Percentiles rank a stretch among this genome's conserved stretches.
These are phyloP conservation scores for Lepidotrigona ventralis DNA, from an alignment of 1,140 invertebrate genomes.

Conservation along the genomic window DNA sequence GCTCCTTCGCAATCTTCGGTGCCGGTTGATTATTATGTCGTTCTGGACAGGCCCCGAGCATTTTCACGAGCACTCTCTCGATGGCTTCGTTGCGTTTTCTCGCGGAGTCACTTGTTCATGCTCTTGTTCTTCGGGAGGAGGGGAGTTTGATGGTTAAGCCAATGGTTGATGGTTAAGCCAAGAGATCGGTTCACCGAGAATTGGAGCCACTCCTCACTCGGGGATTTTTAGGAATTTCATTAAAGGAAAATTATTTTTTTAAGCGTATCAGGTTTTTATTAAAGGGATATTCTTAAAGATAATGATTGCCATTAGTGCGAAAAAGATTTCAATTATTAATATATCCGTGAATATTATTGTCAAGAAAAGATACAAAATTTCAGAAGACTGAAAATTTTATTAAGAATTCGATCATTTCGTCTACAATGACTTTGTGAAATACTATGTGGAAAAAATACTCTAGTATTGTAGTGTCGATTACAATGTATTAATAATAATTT, in stretches of 20 bases:
- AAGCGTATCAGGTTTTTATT: background rate
- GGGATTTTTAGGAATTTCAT: background rate
- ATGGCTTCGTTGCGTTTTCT: constrained; percentile 43
- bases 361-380: too few relatives aligned
- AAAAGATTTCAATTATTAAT: too few relatives aligned
- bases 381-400: too few relatives aligned
- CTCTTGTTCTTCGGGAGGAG: background rate
- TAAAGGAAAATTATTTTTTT: too few relatives aligned
- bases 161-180: too few relatives aligned
- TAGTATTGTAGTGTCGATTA: too few relatives aligned
- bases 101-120: background rate
- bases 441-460: too few relatives aligned
- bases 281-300: background rate
- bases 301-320: too few relatives aligned
- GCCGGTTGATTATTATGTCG: constrained; percentile 61
- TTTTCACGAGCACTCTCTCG: constrained; percentile 27
- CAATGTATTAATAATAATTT: too few relatives aligned
- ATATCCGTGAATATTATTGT: too few relatives aligned
- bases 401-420: too few relatives aligned
- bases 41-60: constrained; percentile 46
- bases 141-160: background rate
- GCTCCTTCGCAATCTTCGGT: constrained; percentile 40
- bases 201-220: background rate
- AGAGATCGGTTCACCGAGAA: constrained; percentile 1
- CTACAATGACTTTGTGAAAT: too few relatives aligned